phyloP scores from a whole-genome alignment of 2,113 vertebrate genomes.

The Nycticorax nycticorax region DNA sequence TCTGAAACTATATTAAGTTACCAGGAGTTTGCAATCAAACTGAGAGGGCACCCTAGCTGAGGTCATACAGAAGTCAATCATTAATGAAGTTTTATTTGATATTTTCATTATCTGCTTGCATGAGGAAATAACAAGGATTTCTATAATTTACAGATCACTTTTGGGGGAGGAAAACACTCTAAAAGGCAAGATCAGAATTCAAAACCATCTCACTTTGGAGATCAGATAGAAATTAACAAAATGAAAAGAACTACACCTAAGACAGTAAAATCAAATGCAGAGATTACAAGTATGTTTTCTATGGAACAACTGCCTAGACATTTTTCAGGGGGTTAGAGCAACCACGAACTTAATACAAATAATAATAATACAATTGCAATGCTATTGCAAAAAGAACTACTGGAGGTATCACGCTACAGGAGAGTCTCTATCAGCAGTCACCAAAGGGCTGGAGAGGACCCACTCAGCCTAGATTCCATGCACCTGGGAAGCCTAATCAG shows the following conservation, averaged over 20 bases:
- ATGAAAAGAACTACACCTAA: not conserved
- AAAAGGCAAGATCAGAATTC: not conserved
- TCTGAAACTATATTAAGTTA: not conserved
- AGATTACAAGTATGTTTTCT: not conserved
- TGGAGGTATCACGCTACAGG: not conserved
- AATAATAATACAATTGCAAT: not conserved
- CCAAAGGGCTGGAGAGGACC: not conserved
- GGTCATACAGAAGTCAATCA: not conserved
- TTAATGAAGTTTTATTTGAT: not conserved
- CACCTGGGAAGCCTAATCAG: not conserved
- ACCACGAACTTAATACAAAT: not conserved
- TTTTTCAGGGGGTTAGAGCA: not conserved
- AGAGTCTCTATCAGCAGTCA: not conserved
- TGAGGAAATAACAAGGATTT: not conserved
- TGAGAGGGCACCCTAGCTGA: not conserved
- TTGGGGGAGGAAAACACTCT: not conserved
- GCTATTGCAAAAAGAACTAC: not conserved
- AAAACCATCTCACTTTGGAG: not conserved
- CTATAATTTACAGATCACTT: not conserved
- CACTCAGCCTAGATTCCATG: not conserved
- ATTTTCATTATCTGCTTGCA: not conserved
- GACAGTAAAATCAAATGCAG: not conserved
- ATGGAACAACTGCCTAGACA: not conserved
- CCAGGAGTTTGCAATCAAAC: not conserved
- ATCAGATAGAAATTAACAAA: not conserved